phyloP scores from a whole-genome alignment of 2,797 vertebrate species.

The Psittacula echo region DNA sequence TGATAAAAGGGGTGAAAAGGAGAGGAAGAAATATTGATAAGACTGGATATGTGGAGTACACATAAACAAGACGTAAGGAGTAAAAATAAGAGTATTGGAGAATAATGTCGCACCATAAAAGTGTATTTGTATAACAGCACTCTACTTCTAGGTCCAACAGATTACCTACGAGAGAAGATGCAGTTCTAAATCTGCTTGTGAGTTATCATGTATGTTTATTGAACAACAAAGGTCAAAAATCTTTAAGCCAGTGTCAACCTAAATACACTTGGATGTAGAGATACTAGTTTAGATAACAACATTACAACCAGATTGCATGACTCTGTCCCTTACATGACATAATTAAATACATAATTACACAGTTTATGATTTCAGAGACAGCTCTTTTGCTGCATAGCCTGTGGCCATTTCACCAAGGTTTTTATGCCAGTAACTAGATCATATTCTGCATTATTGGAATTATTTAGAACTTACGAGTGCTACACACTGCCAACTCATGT shows the following conservation, averaged over 20 bases:
- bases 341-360: conserved; percentile 42
- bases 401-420: background rate
- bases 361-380: background rate
- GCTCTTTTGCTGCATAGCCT: background rate
- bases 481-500: no score
- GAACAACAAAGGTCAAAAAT: background rate
- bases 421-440: background rate
- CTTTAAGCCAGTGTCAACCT: background rate
- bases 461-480: background rate
- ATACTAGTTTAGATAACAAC: background rate
- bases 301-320: background rate
- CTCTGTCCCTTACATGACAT: background rate
- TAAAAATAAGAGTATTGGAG: background rate
- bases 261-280: background rate
- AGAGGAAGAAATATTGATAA: background rate
- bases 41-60: background rate
- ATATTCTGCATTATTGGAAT: background rate
- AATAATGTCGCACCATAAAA: background rate
- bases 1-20: background rate
- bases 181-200: background rate
- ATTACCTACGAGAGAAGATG: background rate
- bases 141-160: background rate
- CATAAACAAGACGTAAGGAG: background rate
- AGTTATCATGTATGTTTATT: background rate
- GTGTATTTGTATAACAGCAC: no score